These are phyloP conservation scores for Scotopteryx bipunctaria DNA, from an alignment of 2,888 invertebrate genomes.

Conservation along the genomic window DNA sequence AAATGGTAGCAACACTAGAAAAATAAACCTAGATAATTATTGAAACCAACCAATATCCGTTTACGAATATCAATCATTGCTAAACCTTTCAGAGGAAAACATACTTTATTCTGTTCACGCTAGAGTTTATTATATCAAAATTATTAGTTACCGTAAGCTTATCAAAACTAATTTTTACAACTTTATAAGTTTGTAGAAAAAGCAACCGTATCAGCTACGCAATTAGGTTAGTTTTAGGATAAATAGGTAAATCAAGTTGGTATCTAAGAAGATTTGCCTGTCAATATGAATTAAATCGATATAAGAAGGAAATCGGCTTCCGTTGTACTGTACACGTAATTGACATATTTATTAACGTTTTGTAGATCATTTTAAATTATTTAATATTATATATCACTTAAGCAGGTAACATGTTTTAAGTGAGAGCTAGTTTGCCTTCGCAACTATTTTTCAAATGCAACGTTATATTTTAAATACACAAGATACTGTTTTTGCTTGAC, in stretches of 20 bases:
- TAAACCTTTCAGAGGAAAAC: background rate
- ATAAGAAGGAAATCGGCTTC: conserved; percentile 34
- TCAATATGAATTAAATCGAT: conserved; percentile 31
- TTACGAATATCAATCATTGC: conserved; percentile 1
- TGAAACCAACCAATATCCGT: conserved; percentile 5
- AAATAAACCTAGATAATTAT: background rate
- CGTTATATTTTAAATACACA: background rate
- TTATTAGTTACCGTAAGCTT: background rate
- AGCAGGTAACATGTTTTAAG: background rate
- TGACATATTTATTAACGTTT: conserved; percentile 33
- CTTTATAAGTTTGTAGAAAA: background rate
- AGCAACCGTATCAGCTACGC: background rate
- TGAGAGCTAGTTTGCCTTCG: conserved; percentile 11
- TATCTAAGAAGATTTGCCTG: conserved; percentile 20
- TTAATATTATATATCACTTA: too few relatives aligned
- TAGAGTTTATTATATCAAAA: background rate
- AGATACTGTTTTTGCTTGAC: background rate
- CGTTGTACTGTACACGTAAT: conserved; percentile 27
- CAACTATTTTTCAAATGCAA: background rate
- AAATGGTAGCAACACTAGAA: background rate
- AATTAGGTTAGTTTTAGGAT: conserved; percentile 13
- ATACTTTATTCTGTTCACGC: background rate
- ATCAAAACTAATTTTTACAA: background rate
- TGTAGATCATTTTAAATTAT: conserved; percentile 18
- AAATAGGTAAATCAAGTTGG: background rate